Evolutionary conservation across 2,113 vertebrate species (phyloP).

Genomic region (Sorex araneus): DNA sequence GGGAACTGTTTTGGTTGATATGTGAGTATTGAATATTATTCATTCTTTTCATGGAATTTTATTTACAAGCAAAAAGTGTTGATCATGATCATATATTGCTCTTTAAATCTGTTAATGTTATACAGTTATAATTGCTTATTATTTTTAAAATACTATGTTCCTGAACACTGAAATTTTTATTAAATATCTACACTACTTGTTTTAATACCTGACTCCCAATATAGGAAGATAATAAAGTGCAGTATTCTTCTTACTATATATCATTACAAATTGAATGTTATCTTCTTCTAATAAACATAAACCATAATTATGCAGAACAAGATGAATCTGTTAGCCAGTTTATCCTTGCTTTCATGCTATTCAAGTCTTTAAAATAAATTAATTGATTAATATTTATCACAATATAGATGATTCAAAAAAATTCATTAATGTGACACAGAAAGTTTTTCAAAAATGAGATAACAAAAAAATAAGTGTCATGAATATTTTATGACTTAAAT

Average conservation of each 20-base stretch:
- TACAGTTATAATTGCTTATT: not conserved
- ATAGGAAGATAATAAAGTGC: slow-evolving; percentile 38
- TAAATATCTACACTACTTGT: slow-evolving; percentile 12
- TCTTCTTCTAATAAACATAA: not conserved
- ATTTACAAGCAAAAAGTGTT: too few species aligned
- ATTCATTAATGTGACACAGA: too few species aligned
- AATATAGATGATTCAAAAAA: not conserved
- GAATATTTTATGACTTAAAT: too few species aligned
- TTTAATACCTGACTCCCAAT: slow-evolving; percentile 41
- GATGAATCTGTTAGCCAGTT: slow-evolving; percentile 1
- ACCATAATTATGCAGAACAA: slow-evolving; percentile 45
- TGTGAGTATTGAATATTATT: not conserved
- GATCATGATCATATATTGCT: not conserved
- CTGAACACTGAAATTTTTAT: not conserved
- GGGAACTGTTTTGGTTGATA: not conserved
- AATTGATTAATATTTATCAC: not conserved
- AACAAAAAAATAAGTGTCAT: too few species aligned
- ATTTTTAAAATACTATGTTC: not conserved
- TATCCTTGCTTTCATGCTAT: not conserved
- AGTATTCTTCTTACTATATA: not conserved
- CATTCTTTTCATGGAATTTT: not conserved
- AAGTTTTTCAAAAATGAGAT: too few species aligned
- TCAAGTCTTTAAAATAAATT: not conserved
- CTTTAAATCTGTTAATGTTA: not conserved
- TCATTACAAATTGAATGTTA: not conserved